Evolutionary conservation across 2,113 vertebrate genomes (phyloP).

Genomic region (Apus apus): DNA sequence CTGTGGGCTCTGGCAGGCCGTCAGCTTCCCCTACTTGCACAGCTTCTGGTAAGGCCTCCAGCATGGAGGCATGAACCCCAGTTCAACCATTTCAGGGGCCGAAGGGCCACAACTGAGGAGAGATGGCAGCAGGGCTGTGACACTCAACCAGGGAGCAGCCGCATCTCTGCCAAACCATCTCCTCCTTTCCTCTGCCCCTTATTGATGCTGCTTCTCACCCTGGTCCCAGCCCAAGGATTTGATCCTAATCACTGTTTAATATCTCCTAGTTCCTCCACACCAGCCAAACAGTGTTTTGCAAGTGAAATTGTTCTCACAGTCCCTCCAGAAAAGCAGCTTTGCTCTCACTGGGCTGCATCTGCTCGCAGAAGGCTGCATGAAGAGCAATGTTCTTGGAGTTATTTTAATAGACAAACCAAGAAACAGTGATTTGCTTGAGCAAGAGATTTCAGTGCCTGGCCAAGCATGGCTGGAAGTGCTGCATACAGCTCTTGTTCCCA

Average conservation of each 20-base stretch:
- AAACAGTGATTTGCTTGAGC: not conserved
- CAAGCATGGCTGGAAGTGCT: not conserved
- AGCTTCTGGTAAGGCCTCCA: conserved; percentile 87
- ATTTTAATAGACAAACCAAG: not conserved
- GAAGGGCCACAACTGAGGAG: not conserved
- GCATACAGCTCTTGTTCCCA: fast-evolving
- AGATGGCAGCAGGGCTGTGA: not conserved
- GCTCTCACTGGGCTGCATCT: not conserved
- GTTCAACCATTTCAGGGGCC: not conserved
- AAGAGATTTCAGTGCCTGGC: not conserved
- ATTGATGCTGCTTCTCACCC: not conserved
- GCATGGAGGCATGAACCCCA: not conserved
- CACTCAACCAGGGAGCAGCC: not conserved
- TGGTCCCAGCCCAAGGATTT: not conserved
- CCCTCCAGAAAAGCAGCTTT: not conserved
- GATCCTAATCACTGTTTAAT: not conserved
- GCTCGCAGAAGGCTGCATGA: not conserved
- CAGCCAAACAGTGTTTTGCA: not conserved
- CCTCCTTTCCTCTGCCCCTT: not conserved
- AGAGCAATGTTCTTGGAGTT: too few species aligned
- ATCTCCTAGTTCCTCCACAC: not conserved
- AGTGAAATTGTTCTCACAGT: not conserved
- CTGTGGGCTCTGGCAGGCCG: conserved; percentile 87
- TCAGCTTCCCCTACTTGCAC: conserved; percentile 92
- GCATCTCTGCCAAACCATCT: not conserved